Evolutionary conservation across 2,888 invertebrate species (phyloP).

Genomic region (Lymantria dispar): DNA sequence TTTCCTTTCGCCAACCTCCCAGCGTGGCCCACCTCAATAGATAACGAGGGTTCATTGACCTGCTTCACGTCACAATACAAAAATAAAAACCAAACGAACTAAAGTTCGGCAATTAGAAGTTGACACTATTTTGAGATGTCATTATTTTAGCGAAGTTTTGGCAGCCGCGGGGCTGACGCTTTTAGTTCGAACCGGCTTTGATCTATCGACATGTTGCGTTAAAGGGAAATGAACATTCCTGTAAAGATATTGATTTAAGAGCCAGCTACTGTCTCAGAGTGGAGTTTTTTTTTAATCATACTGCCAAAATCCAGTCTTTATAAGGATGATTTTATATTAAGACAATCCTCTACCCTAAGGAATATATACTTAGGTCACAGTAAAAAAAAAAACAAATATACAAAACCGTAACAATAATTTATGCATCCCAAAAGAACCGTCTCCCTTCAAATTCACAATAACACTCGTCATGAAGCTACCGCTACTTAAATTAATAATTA

Average conservation of each 20-base stretch:
- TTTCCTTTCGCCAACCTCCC: neutral
- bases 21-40: conserved; percentile 5
- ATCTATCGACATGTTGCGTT: conserved; percentile 29
- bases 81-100: conserved; percentile 26
- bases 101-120: conserved; percentile 30
- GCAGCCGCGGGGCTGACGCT: conserved; percentile 22
- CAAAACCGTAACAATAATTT: no score
- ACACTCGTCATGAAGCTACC: no score
- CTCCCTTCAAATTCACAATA: no score
- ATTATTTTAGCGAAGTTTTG: conserved; percentile 32
- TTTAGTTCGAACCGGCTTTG: conserved; percentile 27
- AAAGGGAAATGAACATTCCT: conserved; percentile 1
- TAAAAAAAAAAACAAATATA: no score
- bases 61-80: conserved; percentile 21
- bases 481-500: no score
- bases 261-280: no score
- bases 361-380: no score
- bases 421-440: no score
- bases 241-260: neutral
- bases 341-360: no score
- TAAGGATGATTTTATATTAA: no score
- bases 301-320: no score
- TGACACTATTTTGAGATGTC: conserved; percentile 27
- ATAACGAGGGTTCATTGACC: conserved; percentile 28
- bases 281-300: no score